phyloP scores from a whole-genome alignment of 2,113 vertebrate species.

The Bambusicola thoracicus region DNA sequence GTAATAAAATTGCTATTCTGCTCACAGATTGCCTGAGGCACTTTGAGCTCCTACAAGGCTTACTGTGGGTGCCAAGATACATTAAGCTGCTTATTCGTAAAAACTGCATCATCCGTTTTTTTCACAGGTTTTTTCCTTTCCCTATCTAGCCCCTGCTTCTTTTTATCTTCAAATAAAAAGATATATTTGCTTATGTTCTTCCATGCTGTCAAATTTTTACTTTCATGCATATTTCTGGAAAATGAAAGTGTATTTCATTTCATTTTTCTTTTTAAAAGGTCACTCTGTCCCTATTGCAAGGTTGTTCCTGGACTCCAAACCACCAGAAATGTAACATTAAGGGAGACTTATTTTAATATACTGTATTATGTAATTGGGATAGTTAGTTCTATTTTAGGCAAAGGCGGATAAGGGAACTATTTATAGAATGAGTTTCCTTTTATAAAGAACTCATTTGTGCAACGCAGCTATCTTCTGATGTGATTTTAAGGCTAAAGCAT shows the following conservation, averaged over 20 bases:
- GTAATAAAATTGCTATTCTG: slow-evolving; percentile 99
- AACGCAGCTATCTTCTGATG: slow-evolving; percentile 53
- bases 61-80: slow-evolving; percentile 95
- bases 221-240: slow-evolving; percentile 85
- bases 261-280: slow-evolving; percentile 78
- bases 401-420: slow-evolving; percentile 73
- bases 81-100: slow-evolving; percentile 99
- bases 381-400: slow-evolving; percentile 76
- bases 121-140: slow-evolving; percentile 84
- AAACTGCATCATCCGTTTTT: slow-evolving; percentile 93
- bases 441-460: slow-evolving; percentile 59
- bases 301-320: slow-evolving; percentile 72
- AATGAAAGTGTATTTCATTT: slow-evolving; percentile 83
- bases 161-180: slow-evolving; percentile 91
- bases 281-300: slow-evolving; percentile 77
- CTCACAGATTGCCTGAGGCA: slow-evolving; percentile 99
- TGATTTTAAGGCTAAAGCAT: slow-evolving; percentile 45
- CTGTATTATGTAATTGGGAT: slow-evolving; percentile 72
- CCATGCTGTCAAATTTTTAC: slow-evolving; percentile 86
- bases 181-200: slow-evolving; percentile 89
- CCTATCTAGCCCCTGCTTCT: slow-evolving; percentile 85
- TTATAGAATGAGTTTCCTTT: slow-evolving; percentile 75
- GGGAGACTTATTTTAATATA: slow-evolving; percentile 74
- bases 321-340: slow-evolving; percentile 66
- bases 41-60: slow-evolving; percentile 94